A percentile compares a stretch with the other conserved stretches of the same genome.
Conservation (phyloP, 2,888 invertebrate species). For the Nasonia oneida region DNA sequence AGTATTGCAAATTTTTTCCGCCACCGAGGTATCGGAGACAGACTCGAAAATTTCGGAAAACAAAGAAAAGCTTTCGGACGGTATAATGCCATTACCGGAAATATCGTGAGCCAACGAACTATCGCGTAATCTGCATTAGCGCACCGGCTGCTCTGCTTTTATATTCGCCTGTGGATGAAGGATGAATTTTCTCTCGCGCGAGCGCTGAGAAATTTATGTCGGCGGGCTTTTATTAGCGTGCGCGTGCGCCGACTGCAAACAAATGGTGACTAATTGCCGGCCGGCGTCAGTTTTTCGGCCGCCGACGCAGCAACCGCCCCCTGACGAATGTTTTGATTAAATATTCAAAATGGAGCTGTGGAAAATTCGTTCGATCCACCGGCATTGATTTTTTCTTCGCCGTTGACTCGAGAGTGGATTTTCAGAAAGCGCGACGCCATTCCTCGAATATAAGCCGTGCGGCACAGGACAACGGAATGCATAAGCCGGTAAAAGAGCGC, state of each 20-base stretch:
- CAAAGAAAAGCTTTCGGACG: not conserved
- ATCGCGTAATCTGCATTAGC: slow-evolving; percentile 8
- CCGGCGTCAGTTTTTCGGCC: slow-evolving; percentile 16
- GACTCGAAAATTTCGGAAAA: not conserved
- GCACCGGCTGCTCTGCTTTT: not conserved
- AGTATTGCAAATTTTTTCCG: slow-evolving; percentile 24
- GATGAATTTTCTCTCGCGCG: slow-evolving; percentile 35
- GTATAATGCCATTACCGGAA: not conserved
- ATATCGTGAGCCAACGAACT: not conserved
- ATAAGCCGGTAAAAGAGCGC: slow-evolving; percentile 56
- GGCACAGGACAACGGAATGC: slow-evolving; percentile 44
- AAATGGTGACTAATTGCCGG: slow-evolving; percentile 49
- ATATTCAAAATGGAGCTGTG: slow-evolving; percentile 27
- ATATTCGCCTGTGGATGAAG: slow-evolving; percentile 15
- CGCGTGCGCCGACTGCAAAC: slow-evolving; percentile 30
- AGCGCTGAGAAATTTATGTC: slow-evolving; percentile 44
- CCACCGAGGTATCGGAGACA: slow-evolving; percentile 12
- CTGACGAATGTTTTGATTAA: slow-evolving; percentile 48
- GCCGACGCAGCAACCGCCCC: not conserved
- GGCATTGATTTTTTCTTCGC: slow-evolving; percentile 11
- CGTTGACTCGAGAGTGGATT: too few relatives aligned
- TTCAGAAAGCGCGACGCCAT: not conserved
- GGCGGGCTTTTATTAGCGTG: not conserved
- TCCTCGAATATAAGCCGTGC: slow-evolving; percentile 7
- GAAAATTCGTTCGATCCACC: slow-evolving; percentile 12